phyloP scores from a whole-genome alignment of 2,888 invertebrate genomes.

The Rotaria magnacalcarata region DNA sequence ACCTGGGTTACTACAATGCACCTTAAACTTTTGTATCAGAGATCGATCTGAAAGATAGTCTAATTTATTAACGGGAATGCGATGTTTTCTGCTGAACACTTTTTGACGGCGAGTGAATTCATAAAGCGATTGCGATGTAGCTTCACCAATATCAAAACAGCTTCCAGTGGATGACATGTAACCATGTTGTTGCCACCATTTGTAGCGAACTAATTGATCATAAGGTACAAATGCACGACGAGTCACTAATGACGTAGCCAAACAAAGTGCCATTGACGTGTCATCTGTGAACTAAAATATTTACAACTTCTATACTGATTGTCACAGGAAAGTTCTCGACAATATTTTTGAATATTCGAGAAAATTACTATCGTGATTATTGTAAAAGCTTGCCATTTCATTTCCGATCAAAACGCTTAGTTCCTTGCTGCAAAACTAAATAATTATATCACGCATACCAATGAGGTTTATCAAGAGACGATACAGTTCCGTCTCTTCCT shows the following conservation, averaged over 20 bases:
- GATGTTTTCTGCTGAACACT: neutral
- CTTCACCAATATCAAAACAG: neutral
- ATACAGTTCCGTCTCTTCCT: no score
- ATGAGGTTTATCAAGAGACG: no score
- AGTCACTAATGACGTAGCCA: neutral
- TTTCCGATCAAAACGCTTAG: no score
- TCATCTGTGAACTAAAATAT: neutral
- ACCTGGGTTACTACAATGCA: neutral
- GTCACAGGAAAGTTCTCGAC: neutral
- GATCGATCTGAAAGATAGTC: neutral
- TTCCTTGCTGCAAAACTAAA: no score
- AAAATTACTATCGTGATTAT: no score
- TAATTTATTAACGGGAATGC: neutral
- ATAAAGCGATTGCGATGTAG: neutral
- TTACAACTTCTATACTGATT: neutral
- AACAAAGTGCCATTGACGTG: slow-evolving; percentile 1
- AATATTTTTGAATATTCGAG: no score
- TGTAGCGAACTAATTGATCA: slow-evolving; percentile 28
- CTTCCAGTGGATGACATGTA: slow-evolving; percentile 10
- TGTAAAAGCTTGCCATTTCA: no score
- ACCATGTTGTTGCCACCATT: neutral
- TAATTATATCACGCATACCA: no score
- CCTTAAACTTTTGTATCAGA: neutral
- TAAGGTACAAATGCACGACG: neutral
- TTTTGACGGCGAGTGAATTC: neutral